Conservation (phyloP, 2,888 invertebrate species). For the Rotaria macrura region DNA sequence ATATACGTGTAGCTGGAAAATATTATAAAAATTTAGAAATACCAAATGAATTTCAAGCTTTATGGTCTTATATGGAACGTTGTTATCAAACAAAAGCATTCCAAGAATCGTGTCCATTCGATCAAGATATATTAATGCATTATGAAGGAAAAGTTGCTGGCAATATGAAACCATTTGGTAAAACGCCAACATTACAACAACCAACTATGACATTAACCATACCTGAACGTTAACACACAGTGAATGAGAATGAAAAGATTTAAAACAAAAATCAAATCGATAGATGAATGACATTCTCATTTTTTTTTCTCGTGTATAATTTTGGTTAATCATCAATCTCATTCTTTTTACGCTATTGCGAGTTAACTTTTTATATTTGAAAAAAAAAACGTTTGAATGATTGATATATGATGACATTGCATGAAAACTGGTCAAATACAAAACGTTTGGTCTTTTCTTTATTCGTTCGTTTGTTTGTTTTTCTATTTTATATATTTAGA, state of each 20-base stretch:
- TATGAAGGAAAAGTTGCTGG: constrained; percentile 54
- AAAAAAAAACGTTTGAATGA: background rate
- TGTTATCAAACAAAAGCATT: constrained; percentile 98
- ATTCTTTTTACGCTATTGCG: background rate
- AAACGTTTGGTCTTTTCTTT: background rate
- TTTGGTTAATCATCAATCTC: background rate
- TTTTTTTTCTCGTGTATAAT: background rate
- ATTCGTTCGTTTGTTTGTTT: background rate
- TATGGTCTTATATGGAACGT: constrained; percentile 95
- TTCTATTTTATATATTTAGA: background rate
- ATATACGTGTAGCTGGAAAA: constrained; percentile 85
- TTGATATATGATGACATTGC: background rate
- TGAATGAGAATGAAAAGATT: background rate
- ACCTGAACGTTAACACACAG: constrained; percentile 53
- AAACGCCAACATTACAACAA: constrained; percentile 62
- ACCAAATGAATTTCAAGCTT: constrained; percentile 61
- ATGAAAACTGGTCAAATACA: background rate
- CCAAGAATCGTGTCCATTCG: constrained; percentile 92
- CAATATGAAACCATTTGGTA: constrained; percentile 23
- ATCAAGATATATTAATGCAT: constrained; percentile 97
- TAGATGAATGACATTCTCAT: background rate
- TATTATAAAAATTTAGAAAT: constrained; percentile 55
- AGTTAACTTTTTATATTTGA: background rate
- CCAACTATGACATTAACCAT: constrained; percentile 92
- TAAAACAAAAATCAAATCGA: background rate